Base-by-base conservation (phyloP, 2,113 vertebrate genomes). In the Atrichornis clamosus region DNA sequence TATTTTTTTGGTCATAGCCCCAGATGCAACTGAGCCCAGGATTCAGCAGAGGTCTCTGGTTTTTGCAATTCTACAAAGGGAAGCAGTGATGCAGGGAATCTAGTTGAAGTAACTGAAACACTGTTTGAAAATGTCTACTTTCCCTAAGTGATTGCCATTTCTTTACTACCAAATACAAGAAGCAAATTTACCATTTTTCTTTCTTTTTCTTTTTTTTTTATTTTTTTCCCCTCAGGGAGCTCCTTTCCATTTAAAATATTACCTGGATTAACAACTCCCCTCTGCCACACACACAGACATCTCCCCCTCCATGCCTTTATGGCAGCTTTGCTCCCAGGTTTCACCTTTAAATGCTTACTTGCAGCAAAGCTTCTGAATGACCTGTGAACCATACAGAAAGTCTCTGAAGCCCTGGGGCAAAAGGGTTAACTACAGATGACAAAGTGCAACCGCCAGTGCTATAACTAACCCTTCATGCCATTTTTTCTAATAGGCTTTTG, bases 401-500 rank as follows among this genome's bases (percentile, higher is more conserved):
- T 88, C 76, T 85, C 67, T 88, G 76, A 96, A 89, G 60, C 83
- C 94, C 78, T 69, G 47, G 88, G 94, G 96, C 89, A 95, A 89
- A 96, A 93, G 93, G 95, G 91, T 94, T 96, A 97, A 96, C 90
- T 84, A 91, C 83, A 93, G 77, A 96, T 97, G 93, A 97, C 94
- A 95, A 96, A 96, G 95, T 91, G 93, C 95, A 97, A 95, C 86
- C 2, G 1, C 88, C 74, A 83, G 58, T 62, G 72, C 95, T 94
- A 95, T 96, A 97, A 97, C 88, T 97, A 97, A 97, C 95, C 85
- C 95, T 95, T 91, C 87, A 83, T 95, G 93, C 91, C 96, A 97
- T 96, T 95, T 95, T 94, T 95, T 92, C 94, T 96, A 96, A 97
- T 96, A 96, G 93, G 90, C 85, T 97, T 95, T 96, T 94, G 95